Percentiles rank a stretch among this genome's conserved stretches.
Conservation (phyloP, 2,888 invertebrate genomes). For the Hylaea fasciaria region DNA sequence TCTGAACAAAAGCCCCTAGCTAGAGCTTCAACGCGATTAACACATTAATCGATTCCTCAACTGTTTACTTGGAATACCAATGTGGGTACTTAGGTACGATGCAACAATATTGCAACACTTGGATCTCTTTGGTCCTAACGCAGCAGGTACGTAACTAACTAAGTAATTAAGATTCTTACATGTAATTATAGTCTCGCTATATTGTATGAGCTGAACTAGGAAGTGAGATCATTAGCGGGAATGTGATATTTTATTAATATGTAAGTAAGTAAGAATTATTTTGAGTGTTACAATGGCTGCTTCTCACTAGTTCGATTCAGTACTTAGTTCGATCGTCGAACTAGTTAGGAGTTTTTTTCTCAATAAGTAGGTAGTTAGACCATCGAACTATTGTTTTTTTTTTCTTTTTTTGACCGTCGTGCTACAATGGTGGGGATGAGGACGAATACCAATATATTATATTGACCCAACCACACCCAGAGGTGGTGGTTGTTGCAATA, state of each 20-base stretch:
- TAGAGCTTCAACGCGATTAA: conserved; percentile 13
- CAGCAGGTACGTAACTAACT: conserved; percentile 9
- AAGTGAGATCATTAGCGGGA: conserved; percentile 24
- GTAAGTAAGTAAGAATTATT: too few relatives aligned
- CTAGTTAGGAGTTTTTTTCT: too few relatives aligned
- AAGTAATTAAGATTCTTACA: conserved; percentile 32
- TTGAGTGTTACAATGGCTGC: not conserved
- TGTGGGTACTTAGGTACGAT: conserved; percentile 4
- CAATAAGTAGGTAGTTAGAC: too few relatives aligned
- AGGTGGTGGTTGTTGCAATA: too few relatives aligned
- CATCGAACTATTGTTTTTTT: too few relatives aligned
- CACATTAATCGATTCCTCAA: conserved; percentile 24
- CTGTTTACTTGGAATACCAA: conserved; percentile 19
- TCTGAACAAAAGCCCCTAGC: not conserved
- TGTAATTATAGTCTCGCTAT: conserved; percentile 19
- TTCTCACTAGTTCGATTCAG: too few relatives aligned
- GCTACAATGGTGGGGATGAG: too few relatives aligned
- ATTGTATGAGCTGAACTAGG: conserved; percentile 19
- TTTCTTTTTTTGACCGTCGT: too few relatives aligned
- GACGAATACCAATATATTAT: too few relatives aligned
- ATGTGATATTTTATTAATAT: conserved; percentile 15
- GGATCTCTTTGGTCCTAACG: conserved; percentile 17
- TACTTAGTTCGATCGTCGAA: too few relatives aligned
- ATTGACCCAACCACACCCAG: too few relatives aligned
- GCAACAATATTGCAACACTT: conserved; percentile 19